Evolutionary conservation across 1,140 invertebrate species (phyloP).

Genomic region (Solenopsis invicta): DNA sequence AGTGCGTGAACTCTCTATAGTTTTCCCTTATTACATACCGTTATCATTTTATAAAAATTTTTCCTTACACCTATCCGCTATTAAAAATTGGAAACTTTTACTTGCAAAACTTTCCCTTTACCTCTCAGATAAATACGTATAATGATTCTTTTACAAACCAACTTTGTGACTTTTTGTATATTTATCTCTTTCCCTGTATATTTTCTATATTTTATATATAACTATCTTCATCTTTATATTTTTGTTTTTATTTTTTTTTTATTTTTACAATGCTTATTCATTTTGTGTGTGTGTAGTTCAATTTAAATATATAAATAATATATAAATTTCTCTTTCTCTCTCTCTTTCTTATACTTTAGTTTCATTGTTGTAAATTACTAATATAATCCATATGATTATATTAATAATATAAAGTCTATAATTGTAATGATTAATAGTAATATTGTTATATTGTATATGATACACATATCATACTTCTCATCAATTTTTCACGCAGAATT

Average conservation of each 20-base stretch:
- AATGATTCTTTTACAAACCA: background rate
- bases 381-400: background rate
- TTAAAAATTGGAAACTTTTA: background rate
- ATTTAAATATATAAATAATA: background rate
- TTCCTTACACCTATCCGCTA: background rate
- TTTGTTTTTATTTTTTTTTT: background rate
- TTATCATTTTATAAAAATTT: background rate
- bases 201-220: background rate
- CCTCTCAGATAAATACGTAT: background rate
- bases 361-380: background rate
- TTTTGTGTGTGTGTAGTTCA: too few relatives aligned
- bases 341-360: background rate
- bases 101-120: background rate
- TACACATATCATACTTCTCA: background rate
- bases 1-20: background rate
- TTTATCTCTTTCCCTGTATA: background rate
- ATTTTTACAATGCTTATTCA: background rate
- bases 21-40: background rate
- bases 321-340: too few relatives aligned
- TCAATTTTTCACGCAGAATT: slow-evolving; percentile 1
- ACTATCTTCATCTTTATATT: background rate
- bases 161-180: background rate
- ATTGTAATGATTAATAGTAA: background rate
- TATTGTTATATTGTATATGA: slow-evolving; percentile 2
- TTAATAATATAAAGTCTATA: background rate